Evolutionary conservation across 2,888 invertebrate genomes (phyloP), one percentile per base, ranked within the genome.

Genomic region (Aphodius sticticus): DNA sequence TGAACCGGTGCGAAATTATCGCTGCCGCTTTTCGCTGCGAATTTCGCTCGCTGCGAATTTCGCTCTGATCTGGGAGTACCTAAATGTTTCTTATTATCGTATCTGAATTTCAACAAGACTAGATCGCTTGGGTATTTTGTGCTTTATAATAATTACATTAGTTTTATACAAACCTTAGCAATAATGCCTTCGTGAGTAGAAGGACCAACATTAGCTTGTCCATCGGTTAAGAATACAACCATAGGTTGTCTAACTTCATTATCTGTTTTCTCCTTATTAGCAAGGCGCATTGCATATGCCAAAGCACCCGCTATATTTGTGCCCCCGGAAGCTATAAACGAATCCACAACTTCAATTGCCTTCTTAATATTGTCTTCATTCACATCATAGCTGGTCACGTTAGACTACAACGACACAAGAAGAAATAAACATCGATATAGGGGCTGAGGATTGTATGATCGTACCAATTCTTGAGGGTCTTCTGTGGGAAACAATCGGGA

Each of bases 231-330:
- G 89, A 94, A 93, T 74, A 93, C 91, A 69, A 94, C 91, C 77
- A 93, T 91, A 0, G 93, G 92, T 87, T 93, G 92, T 82, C 91
- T 87, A 5, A 87, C 80, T 37, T 84, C 83, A 16, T 84, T 82
- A 15, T 83, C 82, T 53, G 83, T 83, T 38, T 83, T 83, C 53
- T 85, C 84, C 53, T 83, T 79, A 76, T 86, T 83, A 0, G 88
- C 84, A 16, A 89, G 81, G 78, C 86, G 82, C 16, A 89, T 81
- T 72, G 91, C 92, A 0, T 92, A 89, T 78, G 91, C 89, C 5
- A 95, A 86, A 0, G 94, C 94, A 79, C 91, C 91, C 83, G 92
- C 91, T 82, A 95, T 94, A 85, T 95, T 93, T 6, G 95, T 95
- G 70, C 93, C 92, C 82, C 93, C 93, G 71, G 87, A 86, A 1